These are phyloP conservation scores for Cladorhizidae sp. DNA, from an alignment of 37 sponge, comb jelly and placozoan species.

Conservation along the genomic window DNA sequence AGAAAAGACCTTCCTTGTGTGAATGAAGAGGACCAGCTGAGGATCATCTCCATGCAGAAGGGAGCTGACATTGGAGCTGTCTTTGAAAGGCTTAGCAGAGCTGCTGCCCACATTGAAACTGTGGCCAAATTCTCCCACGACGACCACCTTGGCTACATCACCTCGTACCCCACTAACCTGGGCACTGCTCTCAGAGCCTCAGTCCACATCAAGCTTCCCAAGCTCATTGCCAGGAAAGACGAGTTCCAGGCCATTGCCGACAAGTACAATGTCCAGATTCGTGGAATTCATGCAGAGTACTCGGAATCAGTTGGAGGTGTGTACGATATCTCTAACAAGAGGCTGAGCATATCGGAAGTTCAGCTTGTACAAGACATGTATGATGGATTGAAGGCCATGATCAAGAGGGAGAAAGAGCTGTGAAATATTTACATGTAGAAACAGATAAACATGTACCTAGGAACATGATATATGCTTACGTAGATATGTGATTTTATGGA, in stretches of 20 bases:
- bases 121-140: conserved; percentile 78
- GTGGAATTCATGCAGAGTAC: conserved; percentile 77
- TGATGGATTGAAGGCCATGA: conserved; percentile 85
- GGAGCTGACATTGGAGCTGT: conserved; percentile 82
- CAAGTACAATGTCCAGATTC: conserved; percentile 74
- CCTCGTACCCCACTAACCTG: conserved; percentile 89
- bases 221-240: conserved; percentile 24
- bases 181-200: conserved; percentile 88
- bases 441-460: too few species aligned
- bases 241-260: conserved; percentile 61
- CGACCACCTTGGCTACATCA: conserved; percentile 83
- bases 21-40: conserved; percentile 89
- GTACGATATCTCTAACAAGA: conserved; percentile 86
- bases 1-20: conserved; percentile 72
- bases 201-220: conserved; percentile 83
- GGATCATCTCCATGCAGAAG: conserved; percentile 85
- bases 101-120: conserved; percentile 61
- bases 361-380: conserved; percentile 82
- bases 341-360: conserved; percentile 85
- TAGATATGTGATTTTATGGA: too few species aligned
- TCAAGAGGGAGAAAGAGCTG: conserved; percentile 72
- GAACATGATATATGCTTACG: too few species aligned
- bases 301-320: conserved; percentile 49
- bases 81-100: conserved; percentile 61
- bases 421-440: too few species aligned